These are phyloP conservation scores for Rhynchomys soricoides DNA, from an alignment of 2,113 vertebrate species.

Conservation along the genomic window DNA sequence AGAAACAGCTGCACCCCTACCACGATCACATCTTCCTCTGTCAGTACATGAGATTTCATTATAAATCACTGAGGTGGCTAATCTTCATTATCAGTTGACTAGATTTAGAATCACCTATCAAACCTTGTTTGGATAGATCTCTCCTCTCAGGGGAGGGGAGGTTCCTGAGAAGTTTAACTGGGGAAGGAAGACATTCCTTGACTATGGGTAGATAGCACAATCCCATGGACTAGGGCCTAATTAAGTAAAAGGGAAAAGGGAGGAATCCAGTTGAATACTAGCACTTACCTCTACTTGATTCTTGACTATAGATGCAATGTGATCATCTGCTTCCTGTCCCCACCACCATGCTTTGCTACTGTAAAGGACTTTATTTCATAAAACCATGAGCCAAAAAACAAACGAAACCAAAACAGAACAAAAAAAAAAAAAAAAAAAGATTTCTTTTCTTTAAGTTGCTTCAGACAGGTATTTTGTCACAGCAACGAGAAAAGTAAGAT, in stretches of 20 bases:
- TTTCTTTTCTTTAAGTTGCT: neutral
- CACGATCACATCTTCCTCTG: slow-evolving; percentile 2
- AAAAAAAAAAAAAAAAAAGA: no score
- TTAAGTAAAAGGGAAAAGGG: neutral
- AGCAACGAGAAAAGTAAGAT: neutral
- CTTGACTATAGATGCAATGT: neutral
- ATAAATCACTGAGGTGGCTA: neutral
- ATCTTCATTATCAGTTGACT: neutral
- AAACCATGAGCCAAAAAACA: neutral
- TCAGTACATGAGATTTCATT: neutral
- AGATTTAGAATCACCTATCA: neutral
- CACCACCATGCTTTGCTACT: neutral
- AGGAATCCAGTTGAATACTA: neutral
- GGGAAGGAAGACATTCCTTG: neutral
- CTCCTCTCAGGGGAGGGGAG: neutral
- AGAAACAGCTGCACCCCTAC: neutral
- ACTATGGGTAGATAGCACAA: neutral
- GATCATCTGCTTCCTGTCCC: no score
- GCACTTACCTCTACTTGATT: neutral
- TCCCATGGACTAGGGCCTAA: no score
- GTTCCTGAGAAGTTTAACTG: neutral
- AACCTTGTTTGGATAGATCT: neutral
- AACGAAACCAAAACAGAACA: neutral
- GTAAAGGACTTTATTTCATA: neutral
- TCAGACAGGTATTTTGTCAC: neutral